Evolutionary conservation across 2,888 invertebrate genomes (phyloP).

Genomic region (Aproaerema taeniolella): DNA sequence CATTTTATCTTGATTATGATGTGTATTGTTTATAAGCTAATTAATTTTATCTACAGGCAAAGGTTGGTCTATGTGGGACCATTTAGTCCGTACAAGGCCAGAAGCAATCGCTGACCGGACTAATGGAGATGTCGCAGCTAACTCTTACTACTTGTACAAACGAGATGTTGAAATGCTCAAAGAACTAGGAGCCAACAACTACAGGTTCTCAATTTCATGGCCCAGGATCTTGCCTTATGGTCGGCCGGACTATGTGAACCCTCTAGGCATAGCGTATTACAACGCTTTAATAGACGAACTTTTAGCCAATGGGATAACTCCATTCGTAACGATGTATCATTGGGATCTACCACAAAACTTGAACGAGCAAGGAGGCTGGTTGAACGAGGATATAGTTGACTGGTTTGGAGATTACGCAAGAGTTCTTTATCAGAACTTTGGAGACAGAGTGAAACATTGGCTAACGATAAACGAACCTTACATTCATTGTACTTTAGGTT

Average conservation of each 20-base stretch:
- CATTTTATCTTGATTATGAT: too few species aligned
- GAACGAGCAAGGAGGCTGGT: constrained; percentile 67
- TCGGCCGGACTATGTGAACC: constrained; percentile 61
- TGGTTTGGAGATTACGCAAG: constrained; percentile 60
- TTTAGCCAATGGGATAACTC: constrained; percentile 73
- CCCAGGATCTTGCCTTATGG: constrained; percentile 76
- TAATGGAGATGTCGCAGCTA: constrained; percentile 74
- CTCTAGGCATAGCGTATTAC: constrained; percentile 78
- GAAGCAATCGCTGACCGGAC: constrained; percentile 63
- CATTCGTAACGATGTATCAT: constrained; percentile 71
- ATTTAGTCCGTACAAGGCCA: constrained; percentile 53
- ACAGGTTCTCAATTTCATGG: constrained; percentile 78
- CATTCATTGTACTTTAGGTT: constrained; percentile 44
- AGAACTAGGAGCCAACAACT: constrained; percentile 51
- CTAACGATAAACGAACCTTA: constrained; percentile 75
- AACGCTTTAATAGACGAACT: constrained; percentile 78
- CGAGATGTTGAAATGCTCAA: constrained; percentile 58
- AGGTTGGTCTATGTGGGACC: constrained; percentile 78
- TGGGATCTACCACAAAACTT: constrained; percentile 66
- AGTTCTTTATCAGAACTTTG: constrained; percentile 49
- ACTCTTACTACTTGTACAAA: constrained; percentile 75
- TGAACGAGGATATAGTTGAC: constrained; percentile 46
- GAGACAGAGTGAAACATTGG: constrained; percentile 68
- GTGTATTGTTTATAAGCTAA: too few species aligned
- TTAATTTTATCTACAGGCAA: constrained; percentile 71